Evolutionary conservation across 1,140 invertebrate genomes (phyloP).

Genomic region (Mylabris phalerata): DNA sequence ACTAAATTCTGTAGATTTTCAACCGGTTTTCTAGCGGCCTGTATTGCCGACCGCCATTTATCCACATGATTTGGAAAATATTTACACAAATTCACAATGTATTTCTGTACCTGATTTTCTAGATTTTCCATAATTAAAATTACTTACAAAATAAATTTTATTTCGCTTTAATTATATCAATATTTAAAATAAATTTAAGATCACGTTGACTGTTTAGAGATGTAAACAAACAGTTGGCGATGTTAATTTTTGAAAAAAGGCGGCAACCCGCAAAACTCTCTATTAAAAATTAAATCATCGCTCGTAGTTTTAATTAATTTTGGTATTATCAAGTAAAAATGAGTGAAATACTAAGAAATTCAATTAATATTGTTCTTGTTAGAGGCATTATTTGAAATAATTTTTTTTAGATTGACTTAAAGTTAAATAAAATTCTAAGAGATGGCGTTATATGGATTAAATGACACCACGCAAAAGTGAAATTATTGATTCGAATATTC

Average conservation of each 20-base stretch:
- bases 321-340: too few relatives aligned
- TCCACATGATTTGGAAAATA: constrained; percentile 22
- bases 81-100: constrained; percentile 24
- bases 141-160: too few relatives aligned
- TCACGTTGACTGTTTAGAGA: too few relatives aligned
- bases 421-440: not conserved
- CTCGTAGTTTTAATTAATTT: too few relatives aligned
- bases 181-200: too few relatives aligned
- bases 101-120: constrained; percentile 21
- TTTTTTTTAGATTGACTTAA: too few relatives aligned
- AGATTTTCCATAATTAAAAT: constrained; percentile 11
- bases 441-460: not conserved
- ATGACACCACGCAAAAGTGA: constrained; percentile 21
- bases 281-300: too few relatives aligned
- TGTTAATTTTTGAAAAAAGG: too few relatives aligned
- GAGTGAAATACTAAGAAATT: too few relatives aligned
- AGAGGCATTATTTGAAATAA: not conserved
- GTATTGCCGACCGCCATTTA: constrained; percentile 23
- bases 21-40: constrained; percentile 18
- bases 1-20: constrained; percentile 25
- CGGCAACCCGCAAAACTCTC: not conserved
- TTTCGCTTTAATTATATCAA: too few relatives aligned
- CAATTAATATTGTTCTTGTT: too few relatives aligned
- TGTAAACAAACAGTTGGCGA: too few relatives aligned
- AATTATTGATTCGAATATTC: constrained; percentile 16